Evolutionary conservation across 2,113 vertebrate genomes (phyloP), one percentile per base, ranked within the genome.

Genomic region (Tautogolabrus adspersus): DNA sequence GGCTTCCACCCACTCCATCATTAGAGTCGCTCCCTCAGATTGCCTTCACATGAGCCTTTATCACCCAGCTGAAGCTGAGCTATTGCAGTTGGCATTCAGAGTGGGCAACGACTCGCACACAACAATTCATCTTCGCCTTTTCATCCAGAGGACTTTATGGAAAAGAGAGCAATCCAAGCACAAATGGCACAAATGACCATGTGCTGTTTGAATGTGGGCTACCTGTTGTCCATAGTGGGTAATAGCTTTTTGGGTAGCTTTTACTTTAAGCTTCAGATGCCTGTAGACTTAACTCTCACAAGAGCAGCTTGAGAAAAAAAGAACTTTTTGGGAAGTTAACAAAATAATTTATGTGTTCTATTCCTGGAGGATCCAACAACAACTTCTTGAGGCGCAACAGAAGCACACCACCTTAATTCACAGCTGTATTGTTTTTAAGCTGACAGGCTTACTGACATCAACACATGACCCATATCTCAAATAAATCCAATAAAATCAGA

Each of bases 1-100:
- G 59, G 75, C 85, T 90, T 88, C 86, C 85, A 78, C 91, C 91
- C 91, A 89, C 90, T 89, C 86, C 81, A 89, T 91, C 90, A 88
- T 92, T 90, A 89, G 84, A 89, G 81, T 65, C 71, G 65, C 85
- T 85, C 78, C 66, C 79, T 89, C 77, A 79, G 72, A 84, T 85
- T 82, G 82, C 78, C 84, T 88, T 87, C 82, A 77, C 84, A 80
- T 80, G 73, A 84, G 88, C 83, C 89, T 90, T 84, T 87, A 83
- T 83, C 87, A 83, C 70, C 77, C 84, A 83, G 87, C 89, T 73
- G 79, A 91, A 85, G 87, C 82, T 66, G 61, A 87, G 81, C 86
- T 67, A 59, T 77, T 84, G 77, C 74, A 75, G 79, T 79, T 87
- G 89, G 86, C 84, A 81, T 87, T 88, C 83, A 73, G 73, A 81